Conservation (phyloP, 2,113 vertebrate genomes). For the Platichthys stellatus region DNA sequence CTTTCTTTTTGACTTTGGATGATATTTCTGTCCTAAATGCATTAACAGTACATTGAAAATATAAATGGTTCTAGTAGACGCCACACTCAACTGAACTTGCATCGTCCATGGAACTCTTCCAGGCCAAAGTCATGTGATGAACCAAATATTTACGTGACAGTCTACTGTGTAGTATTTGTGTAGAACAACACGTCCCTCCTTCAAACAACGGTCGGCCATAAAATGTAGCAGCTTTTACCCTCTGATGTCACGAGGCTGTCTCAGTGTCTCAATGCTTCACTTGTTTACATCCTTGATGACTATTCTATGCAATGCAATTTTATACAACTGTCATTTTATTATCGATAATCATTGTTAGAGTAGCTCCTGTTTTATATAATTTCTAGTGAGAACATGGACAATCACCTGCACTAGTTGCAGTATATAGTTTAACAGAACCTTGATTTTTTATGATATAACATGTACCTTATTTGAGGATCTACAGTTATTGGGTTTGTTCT, state of each 20-base stretch:
- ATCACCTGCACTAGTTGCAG: conserved; percentile 16
- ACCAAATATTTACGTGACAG: conserved; percentile 7
- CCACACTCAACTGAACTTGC: not conserved
- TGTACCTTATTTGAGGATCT: not conserved
- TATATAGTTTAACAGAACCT: conserved; percentile 3
- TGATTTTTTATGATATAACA: not conserved
- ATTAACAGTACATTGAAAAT: not conserved
- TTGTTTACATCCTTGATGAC: conserved; percentile 35
- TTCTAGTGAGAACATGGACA: conserved; percentile 13
- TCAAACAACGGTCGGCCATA: conserved; percentile 4
- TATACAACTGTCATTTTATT: conserved; percentile 17
- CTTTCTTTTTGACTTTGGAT: not conserved
- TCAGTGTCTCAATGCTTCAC: conserved; percentile 19
- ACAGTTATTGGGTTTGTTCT: conserved; percentile 14
- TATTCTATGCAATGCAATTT: conserved; percentile 40
- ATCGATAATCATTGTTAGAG: conserved; percentile 6
- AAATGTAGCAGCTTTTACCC: conserved; percentile 9
- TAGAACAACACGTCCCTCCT: not conserved
- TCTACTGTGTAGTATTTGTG: not conserved
- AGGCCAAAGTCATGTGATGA: conserved; percentile 15
- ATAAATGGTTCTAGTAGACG: not conserved
- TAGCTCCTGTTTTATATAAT: conserved; percentile 21
- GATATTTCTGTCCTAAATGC: not conserved
- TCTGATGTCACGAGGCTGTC: not conserved
- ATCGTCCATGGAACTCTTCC: not conserved